Evolutionary conservation across 2,113 vertebrate genomes (phyloP).

Genomic region (Sialia sialis): DNA sequence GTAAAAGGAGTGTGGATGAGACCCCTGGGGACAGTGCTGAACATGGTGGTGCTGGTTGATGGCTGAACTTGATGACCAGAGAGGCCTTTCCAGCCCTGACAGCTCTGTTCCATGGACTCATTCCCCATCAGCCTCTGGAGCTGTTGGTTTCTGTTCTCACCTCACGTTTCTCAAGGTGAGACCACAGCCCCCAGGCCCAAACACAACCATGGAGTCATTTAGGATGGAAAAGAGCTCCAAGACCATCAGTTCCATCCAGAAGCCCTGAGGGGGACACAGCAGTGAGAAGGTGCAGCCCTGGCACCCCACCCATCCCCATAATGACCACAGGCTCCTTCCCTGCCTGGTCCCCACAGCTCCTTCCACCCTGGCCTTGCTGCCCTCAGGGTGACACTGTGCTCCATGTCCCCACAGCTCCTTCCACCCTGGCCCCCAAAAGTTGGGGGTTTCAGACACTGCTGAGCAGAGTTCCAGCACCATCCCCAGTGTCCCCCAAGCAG

Average conservation of each 20-base stretch:
- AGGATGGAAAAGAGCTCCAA: background rate
- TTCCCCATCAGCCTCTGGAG: rapidly evolving
- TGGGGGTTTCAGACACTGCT: background rate
- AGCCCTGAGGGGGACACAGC: background rate
- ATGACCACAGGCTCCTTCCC: background rate
- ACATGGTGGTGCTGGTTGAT: rapidly evolving
- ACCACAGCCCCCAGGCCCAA: background rate
- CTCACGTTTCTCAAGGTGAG: background rate
- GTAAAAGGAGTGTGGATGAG: background rate
- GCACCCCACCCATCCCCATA: background rate
- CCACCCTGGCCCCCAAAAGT: background rate
- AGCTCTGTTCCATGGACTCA: background rate
- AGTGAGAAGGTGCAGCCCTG: background rate
- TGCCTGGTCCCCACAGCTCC: rapidly evolving
- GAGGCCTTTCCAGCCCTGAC: background rate
- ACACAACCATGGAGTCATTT: background rate
- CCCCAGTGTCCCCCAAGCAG: background rate
- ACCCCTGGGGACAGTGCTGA: background rate
- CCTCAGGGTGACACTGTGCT: background rate
- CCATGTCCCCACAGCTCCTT: background rate
- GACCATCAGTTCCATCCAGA: background rate
- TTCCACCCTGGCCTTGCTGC: background rate
- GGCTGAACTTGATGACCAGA: background rate
- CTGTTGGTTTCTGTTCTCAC: background rate
- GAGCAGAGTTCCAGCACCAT: background rate